Evolutionary conservation across 2,797 vertebrate genomes (phyloP), one percentile per base, ranked within the genome.

Genomic region (Sciurus vulgaris): DNA sequence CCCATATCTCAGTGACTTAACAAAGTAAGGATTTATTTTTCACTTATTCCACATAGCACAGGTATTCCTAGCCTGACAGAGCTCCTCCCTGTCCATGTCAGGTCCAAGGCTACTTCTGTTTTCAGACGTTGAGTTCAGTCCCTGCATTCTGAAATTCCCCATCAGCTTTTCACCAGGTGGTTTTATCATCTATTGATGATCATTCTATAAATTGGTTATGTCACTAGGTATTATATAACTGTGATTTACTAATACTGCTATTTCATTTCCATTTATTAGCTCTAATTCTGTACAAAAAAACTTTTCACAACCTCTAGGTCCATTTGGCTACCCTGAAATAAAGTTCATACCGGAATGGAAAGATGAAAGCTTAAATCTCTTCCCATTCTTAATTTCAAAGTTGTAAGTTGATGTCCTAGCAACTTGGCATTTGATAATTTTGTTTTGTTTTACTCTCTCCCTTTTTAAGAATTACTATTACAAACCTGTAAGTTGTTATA

Each of bases 1-100:
- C 83, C 49, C 22, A 8, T 85, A 59, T 72, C 81, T 54, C 84
- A 81, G 81, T 93, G 59, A 89, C 86, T 94, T 86, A 86, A 93
- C 72, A 86, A 65, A 97, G 44, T 91, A 83, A 95, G 89, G 56
- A 81, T 91, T 93, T 92, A 89, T 91, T 95, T 95, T 95, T 85
- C 49, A 78, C 59, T 93, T 87, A 65, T 10, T 73, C 22, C 38
- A n/a, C 33, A 15, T 26, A 79, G n/a, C 3, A 61, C 38, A 44
- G 70, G 18, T 91, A 4, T 86, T 95, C 47, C 72, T 89, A 26
- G 28, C 22, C 70, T 7, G 67, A 93, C 8, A 65, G 81, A 33
- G 59, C 30, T 86, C 69, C 38, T 86, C 12, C 12, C 78, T 70
- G 26, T 11, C 51, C 63, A n/a, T 14, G 85, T 85, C 35, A 54